Evolutionary conservation across 2,797 vertebrate genomes (phyloP).

Genomic region (Triplophysa bombifrons): DNA sequence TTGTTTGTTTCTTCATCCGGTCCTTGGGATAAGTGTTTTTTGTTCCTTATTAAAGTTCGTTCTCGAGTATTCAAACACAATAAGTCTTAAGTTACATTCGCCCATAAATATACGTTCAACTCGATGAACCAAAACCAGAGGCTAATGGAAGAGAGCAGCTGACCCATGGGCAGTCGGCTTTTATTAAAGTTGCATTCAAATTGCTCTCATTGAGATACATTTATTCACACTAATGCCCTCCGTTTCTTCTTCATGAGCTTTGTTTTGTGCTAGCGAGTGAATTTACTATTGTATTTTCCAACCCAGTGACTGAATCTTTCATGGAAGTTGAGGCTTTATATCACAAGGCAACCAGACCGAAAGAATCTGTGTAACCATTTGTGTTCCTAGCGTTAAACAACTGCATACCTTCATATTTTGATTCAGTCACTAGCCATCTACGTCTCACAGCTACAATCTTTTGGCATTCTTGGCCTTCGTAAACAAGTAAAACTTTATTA

Average conservation of each 20-base stretch:
- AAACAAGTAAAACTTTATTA: not conserved
- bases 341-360: not conserved
- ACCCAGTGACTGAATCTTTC: not conserved
- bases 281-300: slow-evolving; percentile 14
- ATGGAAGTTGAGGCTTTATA: not conserved
- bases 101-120: slow-evolving; percentile 21
- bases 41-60: slow-evolving; percentile 7
- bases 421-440: not conserved
- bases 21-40: slow-evolving; percentile 10
- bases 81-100: slow-evolving; percentile 14
- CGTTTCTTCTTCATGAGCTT: slow-evolving; percentile 32
- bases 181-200: slow-evolving; percentile 46
- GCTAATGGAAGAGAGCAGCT: slow-evolving; percentile 28
- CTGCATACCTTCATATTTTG: not conserved
- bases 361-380: not conserved
- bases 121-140: slow-evolving; percentile 21
- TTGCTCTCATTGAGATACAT: slow-evolving; percentile 41
- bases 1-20: not conserved
- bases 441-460: not conserved
- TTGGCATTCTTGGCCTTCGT: too few relatives aligned
- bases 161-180: slow-evolving; percentile 11
- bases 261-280: slow-evolving; percentile 26
- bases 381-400: slow-evolving; percentile 9
- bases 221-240: slow-evolving; percentile 29
- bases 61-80: slow-evolving; percentile 26